Conservation (phyloP, 2,113 vertebrate species). For the Pollachius pollachius region DNA sequence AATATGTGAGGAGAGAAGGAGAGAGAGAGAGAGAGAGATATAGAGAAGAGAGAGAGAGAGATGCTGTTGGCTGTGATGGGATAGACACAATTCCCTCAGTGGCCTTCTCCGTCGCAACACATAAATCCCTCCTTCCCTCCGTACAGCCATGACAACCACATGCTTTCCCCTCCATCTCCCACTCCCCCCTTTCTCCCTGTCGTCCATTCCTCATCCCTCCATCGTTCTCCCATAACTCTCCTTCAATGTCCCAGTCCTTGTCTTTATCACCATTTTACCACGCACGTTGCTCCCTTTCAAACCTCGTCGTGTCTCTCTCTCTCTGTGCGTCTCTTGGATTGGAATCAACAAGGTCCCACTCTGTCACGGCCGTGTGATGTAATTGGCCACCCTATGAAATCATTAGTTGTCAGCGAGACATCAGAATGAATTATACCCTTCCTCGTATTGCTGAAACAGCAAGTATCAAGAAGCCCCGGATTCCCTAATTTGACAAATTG, state of each 20-base stretch:
- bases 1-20: too few species aligned
- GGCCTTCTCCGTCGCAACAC: constrained; percentile 29
- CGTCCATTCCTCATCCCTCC: neutral
- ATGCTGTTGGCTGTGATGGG: constrained; percentile 48
- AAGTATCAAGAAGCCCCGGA: constrained; percentile 23
- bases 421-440: constrained; percentile 1
- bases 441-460: constrained; percentile 23
- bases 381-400: constrained; percentile 5
- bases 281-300: too few species aligned
- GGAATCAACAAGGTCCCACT: too few species aligned
- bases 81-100: constrained; percentile 52
- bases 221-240: neutral
- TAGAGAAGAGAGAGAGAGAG: constrained; percentile 8
- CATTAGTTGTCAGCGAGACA: constrained; percentile 24
- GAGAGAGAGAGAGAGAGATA: constrained; percentile 16
- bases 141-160: constrained; percentile 12
- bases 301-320: too few species aligned
- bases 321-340: too few species aligned
- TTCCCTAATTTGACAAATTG: constrained; percentile 54
- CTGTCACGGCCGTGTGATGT: neutral
- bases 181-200: neutral
- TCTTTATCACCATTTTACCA: too few species aligned
- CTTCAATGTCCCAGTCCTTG: neutral
- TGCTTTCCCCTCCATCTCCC: constrained; percentile 3
- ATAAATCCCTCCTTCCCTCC: constrained; percentile 37